Evolutionary conservation across 2,888 invertebrate genomes (phyloP), one percentile per base, ranked within the genome.

Genomic region (Leptothorax acervorum): DNA sequence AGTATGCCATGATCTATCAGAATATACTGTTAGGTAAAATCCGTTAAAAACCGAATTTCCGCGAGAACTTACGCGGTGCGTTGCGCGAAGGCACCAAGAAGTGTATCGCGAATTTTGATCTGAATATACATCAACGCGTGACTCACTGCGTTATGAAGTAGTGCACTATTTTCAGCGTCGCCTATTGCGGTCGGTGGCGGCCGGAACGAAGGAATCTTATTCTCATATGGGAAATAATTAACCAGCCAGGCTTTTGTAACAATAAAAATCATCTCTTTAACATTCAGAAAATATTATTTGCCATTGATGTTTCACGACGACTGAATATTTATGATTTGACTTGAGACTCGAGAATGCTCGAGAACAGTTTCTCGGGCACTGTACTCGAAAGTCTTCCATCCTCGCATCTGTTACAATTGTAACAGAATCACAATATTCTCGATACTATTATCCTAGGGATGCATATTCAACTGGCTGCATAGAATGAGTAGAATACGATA

Each of bases 131-230:
- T 35, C 70, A 65, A 63, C 74, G 74, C 51, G 48, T 75, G 82
- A 70, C 39, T 82, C 82, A 85, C 18, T 42, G 51, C 48, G 65
- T 86, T 75, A 70, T 70, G 83, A 86, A 86, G 71, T 66, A 74
- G 75, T 15, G 75, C n/a, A 60, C 70, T 65, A 83, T 76, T 83
- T 79, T 83, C 70, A 86, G 78, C 65, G 42, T 57, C 68, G n/a
- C 42, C 28, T 53, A n/a, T 74, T 18, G 70, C 31, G 42, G 1
- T 4, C 9, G 15, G 48, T 31, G 18, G 35, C 39, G 53, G 53
- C 18, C 28, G 42, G 28, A 66, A 53, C 42, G 35, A 53, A 28
- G 28, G 28, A 76, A 42, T 76, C 28, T 53, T 53, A 76, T 42
- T 76, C 18, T 51, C 39, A 18, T 11, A 18, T 39, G 12, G 35